Base-by-base conservation (phyloP, 2,113 vertebrate genomes). In the Ginglymostoma cirratum region DNA sequence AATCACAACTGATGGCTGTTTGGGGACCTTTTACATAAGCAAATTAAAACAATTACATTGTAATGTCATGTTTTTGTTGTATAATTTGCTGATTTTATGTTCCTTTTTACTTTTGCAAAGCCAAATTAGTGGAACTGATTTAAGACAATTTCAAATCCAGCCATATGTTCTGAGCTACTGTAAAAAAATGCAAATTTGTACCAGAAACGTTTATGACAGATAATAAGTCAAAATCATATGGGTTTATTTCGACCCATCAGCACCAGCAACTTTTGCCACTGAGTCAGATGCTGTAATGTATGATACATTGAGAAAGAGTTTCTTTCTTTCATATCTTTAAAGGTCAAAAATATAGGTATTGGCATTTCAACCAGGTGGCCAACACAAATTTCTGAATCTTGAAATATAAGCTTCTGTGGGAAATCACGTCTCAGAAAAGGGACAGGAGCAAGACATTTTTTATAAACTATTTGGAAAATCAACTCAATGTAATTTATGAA, bases 1-100 rank as follows among this genome's bases (percentile, higher is more conserved):
- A 93, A 93, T 93, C 55, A 93, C 89, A 93, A 93, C 34, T 93
- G 89, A 93, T 93, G 65, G 89, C 61, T 93, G 61, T 93, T 38
- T 66, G 55, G 89, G 89, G 89, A 93, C 61, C 61, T 93, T 93
- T 93, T 93, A 93, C 89, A 93, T 38, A 93, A 93, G 34, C 61
- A 93, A 65, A 93, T 65, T 66, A 61, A 67, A 65, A 93, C 61
- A 93, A 93, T 93, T 66, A 93, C 61, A 42, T 65, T 93, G 61
- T 93, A 93, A 67, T 93, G 89, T 65, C 61, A 7, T 93, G 89
- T 93, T 93, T 92, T 93, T 93, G 89, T 66, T 93, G 89, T 38
- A 93, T 38, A 93, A 67, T 93, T 93, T 93, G 89, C 89, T 66
- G 34, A 93, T 61, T 93, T 93, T 67, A 67, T 93, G 89, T 93